A percentile compares a stretch with the other conserved stretches of the same genome.
These are phyloP conservation scores for Sphyrna mokarran DNA, from an alignment of 2,113 vertebrate species.

Conservation along the genomic window DNA sequence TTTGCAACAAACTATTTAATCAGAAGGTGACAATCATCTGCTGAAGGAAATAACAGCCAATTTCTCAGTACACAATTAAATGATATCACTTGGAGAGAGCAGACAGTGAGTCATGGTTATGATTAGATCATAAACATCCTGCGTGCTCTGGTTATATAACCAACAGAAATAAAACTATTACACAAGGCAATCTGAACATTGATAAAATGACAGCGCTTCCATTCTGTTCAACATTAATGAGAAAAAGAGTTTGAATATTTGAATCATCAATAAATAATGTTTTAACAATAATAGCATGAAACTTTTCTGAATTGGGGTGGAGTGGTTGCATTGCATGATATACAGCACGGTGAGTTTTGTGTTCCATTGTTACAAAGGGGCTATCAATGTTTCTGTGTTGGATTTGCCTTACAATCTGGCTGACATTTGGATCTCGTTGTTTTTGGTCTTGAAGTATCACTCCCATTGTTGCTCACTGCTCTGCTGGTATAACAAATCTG, in stretches of 20 bases:
- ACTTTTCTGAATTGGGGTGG: background rate
- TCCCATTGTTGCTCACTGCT: background rate
- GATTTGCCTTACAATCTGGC: background rate
- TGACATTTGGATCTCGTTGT: background rate
- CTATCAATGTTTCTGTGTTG: background rate
- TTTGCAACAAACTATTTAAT: constrained; percentile 24
- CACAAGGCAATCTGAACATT: background rate
- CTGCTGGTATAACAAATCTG: background rate
- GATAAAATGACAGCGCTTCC: background rate
- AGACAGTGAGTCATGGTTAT: background rate
- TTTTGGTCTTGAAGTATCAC: background rate
- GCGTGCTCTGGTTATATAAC: background rate
- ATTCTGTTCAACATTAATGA: background rate
- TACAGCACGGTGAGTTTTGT: background rate
- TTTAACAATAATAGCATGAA: background rate
- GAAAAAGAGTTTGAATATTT: background rate
- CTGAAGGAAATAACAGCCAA: constrained; percentile 12
- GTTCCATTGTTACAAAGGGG: background rate
- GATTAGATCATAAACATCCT: background rate
- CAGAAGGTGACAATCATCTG: background rate
- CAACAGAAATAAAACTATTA: background rate
- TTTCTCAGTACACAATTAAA: constrained; percentile 17
- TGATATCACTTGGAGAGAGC: background rate
- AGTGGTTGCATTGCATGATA: background rate
- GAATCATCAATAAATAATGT: background rate